phyloP scores from a whole-genome alignment of 2,797 vertebrate genomes.

The Poeciliopsis turneri region DNA sequence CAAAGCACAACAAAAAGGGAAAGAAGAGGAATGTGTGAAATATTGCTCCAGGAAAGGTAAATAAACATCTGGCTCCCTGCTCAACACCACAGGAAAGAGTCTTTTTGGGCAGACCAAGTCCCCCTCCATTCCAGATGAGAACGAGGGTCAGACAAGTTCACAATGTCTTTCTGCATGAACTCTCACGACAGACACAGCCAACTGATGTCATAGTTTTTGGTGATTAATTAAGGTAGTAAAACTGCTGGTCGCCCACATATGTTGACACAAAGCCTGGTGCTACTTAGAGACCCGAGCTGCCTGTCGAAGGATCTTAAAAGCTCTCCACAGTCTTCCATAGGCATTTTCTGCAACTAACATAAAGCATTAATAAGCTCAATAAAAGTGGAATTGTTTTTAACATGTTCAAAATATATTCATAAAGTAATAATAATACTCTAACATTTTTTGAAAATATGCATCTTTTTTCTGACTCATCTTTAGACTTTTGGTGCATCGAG shows the following conservation, averaged over 20 bases:
- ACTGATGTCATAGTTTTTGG: slow-evolving; percentile 51
- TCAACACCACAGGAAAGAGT: slow-evolving; percentile 20
- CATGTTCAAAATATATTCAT: neutral
- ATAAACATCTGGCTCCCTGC: slow-evolving; percentile 30
- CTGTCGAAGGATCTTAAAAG: neutral
- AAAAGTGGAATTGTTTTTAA: neutral
- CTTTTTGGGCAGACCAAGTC: slow-evolving; percentile 17
- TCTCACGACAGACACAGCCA: slow-evolving; percentile 14
- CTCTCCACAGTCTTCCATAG: neutral
- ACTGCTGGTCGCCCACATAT: slow-evolving; percentile 10
- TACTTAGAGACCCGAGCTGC: neutral
- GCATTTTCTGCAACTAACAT: neutral
- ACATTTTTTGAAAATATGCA: neutral
- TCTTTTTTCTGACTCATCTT: neutral
- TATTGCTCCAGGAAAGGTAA: slow-evolving; percentile 46
- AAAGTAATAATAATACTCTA: neutral
- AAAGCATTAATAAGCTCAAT: neutral
- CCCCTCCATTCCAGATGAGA: slow-evolving; percentile 48
- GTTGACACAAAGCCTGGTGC: neutral
- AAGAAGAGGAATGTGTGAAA: slow-evolving; percentile 43
- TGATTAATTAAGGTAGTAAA: slow-evolving; percentile 32
- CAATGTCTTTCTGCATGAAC: slow-evolving; percentile 40
- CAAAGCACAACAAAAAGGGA: slow-evolving; percentile 39
- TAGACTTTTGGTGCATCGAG: neutral
- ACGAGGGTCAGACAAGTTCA: slow-evolving; percentile 56